phyloP scores from a whole-genome alignment of 1,140 invertebrate genomes.

The Gryon sp. region DNA sequence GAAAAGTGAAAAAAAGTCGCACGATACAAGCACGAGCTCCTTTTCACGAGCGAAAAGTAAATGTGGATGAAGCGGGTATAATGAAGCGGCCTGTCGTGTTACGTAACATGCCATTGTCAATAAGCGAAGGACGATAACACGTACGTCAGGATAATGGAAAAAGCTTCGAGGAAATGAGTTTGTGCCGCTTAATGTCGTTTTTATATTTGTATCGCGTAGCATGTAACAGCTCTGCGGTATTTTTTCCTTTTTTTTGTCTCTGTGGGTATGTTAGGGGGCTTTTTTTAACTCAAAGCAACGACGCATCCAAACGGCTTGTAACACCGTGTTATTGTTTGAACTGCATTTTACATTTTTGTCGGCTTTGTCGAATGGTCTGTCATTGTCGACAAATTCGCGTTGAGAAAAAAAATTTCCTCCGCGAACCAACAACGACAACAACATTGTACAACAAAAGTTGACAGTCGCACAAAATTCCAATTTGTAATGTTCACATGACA shows the following conservation, averaged over 20 bases:
- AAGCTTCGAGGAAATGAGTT: slow-evolving; percentile 60
- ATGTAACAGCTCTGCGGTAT: no score
- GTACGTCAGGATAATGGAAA: slow-evolving; percentile 52
- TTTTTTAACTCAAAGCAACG: no score
- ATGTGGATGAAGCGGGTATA: slow-evolving; percentile 48
- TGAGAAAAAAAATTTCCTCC: neutral
- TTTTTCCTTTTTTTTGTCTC: slow-evolving; percentile 24
- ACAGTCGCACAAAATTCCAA: neutral
- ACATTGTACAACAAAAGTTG: neutral
- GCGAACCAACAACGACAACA: neutral
- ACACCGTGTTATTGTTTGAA: slow-evolving; percentile 20
- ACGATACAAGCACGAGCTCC: slow-evolving; percentile 43
- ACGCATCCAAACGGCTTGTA: slow-evolving; percentile 2
- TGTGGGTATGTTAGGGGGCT: no score
- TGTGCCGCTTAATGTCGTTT: slow-evolving; percentile 52
- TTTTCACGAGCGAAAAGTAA: slow-evolving; percentile 58
- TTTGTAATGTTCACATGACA: no score
- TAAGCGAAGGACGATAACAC: slow-evolving; percentile 59
- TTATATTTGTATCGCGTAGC: slow-evolving; percentile 36
- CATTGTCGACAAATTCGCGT: slow-evolving; percentile 22
- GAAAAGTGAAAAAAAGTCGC: slow-evolving; percentile 40
- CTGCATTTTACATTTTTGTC: slow-evolving; percentile 31
- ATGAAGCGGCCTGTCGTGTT: slow-evolving; percentile 61
- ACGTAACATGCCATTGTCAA: slow-evolving; percentile 64
- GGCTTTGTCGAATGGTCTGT: slow-evolving; percentile 26